Percentiles rank a stretch among this genome's conserved stretches.
phyloP scores from a whole-genome alignment of 2,888 invertebrate genomes.

The Aromia moschata region DNA sequence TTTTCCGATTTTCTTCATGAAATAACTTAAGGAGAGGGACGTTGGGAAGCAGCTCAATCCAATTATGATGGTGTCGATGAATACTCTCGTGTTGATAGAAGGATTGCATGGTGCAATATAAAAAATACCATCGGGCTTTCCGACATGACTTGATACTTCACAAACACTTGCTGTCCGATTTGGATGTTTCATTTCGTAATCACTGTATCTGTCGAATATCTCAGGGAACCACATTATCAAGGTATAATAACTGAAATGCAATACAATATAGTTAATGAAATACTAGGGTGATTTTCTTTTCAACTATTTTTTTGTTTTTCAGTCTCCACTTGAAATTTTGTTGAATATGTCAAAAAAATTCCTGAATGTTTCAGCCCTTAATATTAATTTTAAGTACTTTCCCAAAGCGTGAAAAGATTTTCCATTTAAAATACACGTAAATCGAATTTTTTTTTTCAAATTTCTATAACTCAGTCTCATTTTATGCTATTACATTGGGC shows the following conservation, averaged over 20 bases:
- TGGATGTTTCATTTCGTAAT: conserved; percentile 63
- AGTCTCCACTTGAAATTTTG: no score
- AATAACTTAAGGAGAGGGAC: conserved; percentile 67
- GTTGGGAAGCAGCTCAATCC: conserved; percentile 69
- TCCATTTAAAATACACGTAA: no score
- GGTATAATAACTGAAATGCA: conserved; percentile 69
- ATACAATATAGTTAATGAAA: no score
- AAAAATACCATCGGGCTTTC: conserved; percentile 14
- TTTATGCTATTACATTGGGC: no score
- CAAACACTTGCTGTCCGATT: conserved; percentile 66
- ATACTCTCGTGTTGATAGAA: conserved; percentile 64
- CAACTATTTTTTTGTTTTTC: no score
- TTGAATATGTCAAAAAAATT: no score
- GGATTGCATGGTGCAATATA: conserved; percentile 51
- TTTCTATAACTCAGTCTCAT: no score
- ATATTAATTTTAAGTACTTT: no score
- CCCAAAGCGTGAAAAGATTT: no score
- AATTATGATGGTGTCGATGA: conserved; percentile 68
- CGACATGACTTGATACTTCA: conserved; percentile 62
- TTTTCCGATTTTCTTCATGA: conserved; percentile 69
- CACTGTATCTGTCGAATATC: conserved; percentile 71
- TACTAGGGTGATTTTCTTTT: no score
- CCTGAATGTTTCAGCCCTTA: no score
- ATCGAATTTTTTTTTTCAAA: no score
- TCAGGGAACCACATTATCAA: conserved; percentile 78